Evolutionary conservation across 2,888 invertebrate genomes (phyloP).

Genomic region (Apodemia mormo): DNA sequence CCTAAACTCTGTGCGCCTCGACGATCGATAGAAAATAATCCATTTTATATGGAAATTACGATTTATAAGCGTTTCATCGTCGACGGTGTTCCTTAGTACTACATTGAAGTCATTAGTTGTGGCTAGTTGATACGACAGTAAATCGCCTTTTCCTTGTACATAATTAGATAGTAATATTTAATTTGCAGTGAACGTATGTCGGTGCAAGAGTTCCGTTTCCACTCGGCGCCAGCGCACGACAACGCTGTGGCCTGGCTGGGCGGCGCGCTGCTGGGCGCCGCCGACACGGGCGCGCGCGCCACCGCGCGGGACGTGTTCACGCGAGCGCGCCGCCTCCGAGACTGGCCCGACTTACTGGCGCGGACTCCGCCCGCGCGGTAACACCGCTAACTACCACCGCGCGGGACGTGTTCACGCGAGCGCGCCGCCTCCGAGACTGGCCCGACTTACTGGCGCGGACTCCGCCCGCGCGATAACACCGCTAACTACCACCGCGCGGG

Average conservation of each 20-base stretch:
- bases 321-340: slow-evolving; percentile 85
- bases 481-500: slow-evolving; percentile 82
- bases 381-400: slow-evolving; percentile 68
- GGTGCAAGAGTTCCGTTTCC: slow-evolving; percentile 85
- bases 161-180: background rate
- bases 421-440: slow-evolving; percentile 92
- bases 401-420: slow-evolving; percentile 86
- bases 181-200: slow-evolving; percentile 46
- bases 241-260: slow-evolving; percentile 95
- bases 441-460: slow-evolving; percentile 84
- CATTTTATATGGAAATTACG: too few relatives aligned
- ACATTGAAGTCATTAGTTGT: too few relatives aligned
- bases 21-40: too few relatives aligned
- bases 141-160: too few relatives aligned
- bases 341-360: slow-evolving; percentile 89
- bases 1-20: too few relatives aligned
- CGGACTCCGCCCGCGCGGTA: slow-evolving; percentile 64
- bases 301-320: slow-evolving; percentile 89
- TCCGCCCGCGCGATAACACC: slow-evolving; percentile 46
- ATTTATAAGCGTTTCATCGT: too few relatives aligned
- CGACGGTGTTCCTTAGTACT: too few relatives aligned
- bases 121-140: too few relatives aligned
- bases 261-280: slow-evolving; percentile 77
- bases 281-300: slow-evolving; percentile 85
- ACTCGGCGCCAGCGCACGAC: slow-evolving; percentile 86